These are phyloP conservation scores for Falcaria lacertinaria DNA, from an alignment of 2,888 invertebrate genomes.

Conservation along the genomic window DNA sequence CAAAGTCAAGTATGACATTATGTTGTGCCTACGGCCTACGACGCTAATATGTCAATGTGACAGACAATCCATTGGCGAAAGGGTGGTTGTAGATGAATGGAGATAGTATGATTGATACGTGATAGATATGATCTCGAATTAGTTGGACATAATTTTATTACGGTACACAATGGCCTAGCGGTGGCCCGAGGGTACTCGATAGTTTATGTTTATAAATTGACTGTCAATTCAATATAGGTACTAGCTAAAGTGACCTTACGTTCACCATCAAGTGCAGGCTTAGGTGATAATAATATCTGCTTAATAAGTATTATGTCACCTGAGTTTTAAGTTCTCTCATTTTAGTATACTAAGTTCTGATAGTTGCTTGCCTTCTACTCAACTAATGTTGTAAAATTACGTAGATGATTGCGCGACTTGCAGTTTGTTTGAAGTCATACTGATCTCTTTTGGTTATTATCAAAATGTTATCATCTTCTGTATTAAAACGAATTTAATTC, in stretches of 20 bases:
- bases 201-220: slow-evolving; percentile 46
- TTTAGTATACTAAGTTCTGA: slow-evolving; percentile 13
- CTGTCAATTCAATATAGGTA: slow-evolving; percentile 37
- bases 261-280: slow-evolving; percentile 36
- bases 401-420: background rate
- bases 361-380: slow-evolving; percentile 8
- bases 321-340: slow-evolving; percentile 11
- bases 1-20: slow-evolving; percentile 38
- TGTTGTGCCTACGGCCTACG: too few relatives aligned
- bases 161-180: slow-evolving; percentile 38
- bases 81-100: slow-evolving; percentile 15
- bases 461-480: too few relatives aligned
- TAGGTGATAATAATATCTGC: slow-evolving; percentile 15
- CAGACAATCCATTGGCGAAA: slow-evolving; percentile 28
- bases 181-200: slow-evolving; percentile 21
- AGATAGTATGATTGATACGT: background rate
- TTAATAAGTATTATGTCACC: slow-evolving; percentile 17
- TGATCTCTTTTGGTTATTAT: too few relatives aligned
- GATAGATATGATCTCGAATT: slow-evolving; percentile 45
- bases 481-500: too few relatives aligned
- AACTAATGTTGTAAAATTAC: background rate
- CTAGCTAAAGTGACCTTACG: slow-evolving; percentile 48
- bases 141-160: slow-evolving; percentile 46
- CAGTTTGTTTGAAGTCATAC: too few relatives aligned
- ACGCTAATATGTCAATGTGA: slow-evolving; percentile 28